A percentile compares a stretch with the other conserved stretches of the same genome.
phyloP scores from a whole-genome alignment of 2,888 invertebrate genomes.

The Keiferia lycopersicella region DNA sequence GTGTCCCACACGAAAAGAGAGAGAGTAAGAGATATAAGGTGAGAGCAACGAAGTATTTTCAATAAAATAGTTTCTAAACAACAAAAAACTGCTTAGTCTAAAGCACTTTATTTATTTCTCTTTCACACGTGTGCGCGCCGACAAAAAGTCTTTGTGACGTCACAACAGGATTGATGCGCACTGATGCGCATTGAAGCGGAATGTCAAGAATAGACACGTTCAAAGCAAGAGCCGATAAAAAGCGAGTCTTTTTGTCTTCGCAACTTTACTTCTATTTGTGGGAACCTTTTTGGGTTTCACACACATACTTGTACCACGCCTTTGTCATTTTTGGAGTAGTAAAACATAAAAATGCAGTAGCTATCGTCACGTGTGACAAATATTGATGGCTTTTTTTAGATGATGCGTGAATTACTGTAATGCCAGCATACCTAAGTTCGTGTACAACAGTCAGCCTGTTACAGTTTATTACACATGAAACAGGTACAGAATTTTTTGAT shows the following conservation, averaged over 20 bases:
- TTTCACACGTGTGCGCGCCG: background rate
- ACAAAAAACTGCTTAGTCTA: background rate
- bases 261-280: background rate
- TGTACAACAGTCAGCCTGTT: too few relatives aligned
- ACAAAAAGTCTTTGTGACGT: slow-evolving; percentile 6
- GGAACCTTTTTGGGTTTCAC: background rate
- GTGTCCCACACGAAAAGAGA: too few relatives aligned
- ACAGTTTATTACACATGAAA: too few relatives aligned
- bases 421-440: too few relatives aligned
- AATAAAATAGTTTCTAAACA: background rate
- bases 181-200: background rate
- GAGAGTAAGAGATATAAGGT: too few relatives aligned
- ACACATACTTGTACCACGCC: too few relatives aligned
- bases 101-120: background rate
- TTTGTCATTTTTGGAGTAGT: too few relatives aligned
- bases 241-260: background rate
- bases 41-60: background rate
- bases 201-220: background rate
- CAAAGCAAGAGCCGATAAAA: background rate
- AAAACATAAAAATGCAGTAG: too few relatives aligned
- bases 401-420: too few relatives aligned
- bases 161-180: background rate
- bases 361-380: too few relatives aligned
- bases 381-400: too few relatives aligned
- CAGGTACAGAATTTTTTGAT: too few relatives aligned